Evolutionary conservation across 2,797 vertebrate genomes (phyloP).

Genomic region (Geotrypetes seraphini): DNA sequence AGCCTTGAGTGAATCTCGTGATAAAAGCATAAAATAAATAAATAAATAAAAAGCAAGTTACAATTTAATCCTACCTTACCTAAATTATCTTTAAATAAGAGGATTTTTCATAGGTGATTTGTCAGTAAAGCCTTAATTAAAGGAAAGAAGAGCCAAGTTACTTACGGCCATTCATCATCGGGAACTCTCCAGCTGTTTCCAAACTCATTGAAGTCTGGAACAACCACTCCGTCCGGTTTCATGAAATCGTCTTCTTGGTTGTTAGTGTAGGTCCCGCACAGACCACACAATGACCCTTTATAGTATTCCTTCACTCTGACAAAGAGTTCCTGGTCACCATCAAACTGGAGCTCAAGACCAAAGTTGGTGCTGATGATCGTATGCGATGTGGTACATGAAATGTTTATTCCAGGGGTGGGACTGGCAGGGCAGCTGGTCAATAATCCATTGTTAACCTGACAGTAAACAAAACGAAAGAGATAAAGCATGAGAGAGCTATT

Average conservation of each 20-base stretch:
- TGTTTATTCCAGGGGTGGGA: constrained; percentile 18
- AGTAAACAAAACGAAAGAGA: too few relatives aligned
- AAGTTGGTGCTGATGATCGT: constrained; percentile 50
- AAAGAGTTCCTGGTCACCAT: constrained; percentile 59
- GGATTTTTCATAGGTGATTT: too few relatives aligned
- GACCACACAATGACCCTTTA: constrained; percentile 54
- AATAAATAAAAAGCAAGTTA: too few relatives aligned
- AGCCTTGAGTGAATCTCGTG: too few relatives aligned
- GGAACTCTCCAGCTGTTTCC: constrained; percentile 12
- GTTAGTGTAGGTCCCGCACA: constrained; percentile 63
- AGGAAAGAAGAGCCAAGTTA: too few relatives aligned
- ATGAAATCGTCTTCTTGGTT: constrained; percentile 55
- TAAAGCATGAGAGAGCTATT: too few relatives aligned
- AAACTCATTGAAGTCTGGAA: neutral
- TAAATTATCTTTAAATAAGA: too few relatives aligned
- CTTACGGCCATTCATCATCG: constrained; percentile 49
- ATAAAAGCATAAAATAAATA: too few relatives aligned
- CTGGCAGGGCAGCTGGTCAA: constrained; percentile 38
- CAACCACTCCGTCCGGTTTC: neutral
- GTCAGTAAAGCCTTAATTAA: too few relatives aligned
- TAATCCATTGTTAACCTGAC: constrained; percentile 44
- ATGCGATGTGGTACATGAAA: constrained; percentile 22
- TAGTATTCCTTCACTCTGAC: constrained; percentile 63
- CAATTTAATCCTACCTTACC: too few relatives aligned
- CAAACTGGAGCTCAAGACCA: constrained; percentile 61